Conservation (phyloP, 2,888 invertebrate genomes). For the Agrochola litura region DNA sequence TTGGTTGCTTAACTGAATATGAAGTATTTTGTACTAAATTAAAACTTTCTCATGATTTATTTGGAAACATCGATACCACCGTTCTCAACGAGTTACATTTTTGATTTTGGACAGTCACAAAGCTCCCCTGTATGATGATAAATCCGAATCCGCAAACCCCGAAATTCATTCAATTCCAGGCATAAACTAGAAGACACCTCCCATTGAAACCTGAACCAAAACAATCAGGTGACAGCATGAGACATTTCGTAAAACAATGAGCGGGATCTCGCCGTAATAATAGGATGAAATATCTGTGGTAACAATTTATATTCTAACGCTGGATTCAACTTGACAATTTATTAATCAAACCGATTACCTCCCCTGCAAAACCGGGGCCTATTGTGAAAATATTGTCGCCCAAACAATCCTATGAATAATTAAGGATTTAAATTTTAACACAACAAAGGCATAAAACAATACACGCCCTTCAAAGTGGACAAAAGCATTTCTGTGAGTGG, state of each 20-base stretch:
- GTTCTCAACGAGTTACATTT: not conserved
- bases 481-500: constrained; percentile 87
- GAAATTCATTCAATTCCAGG: constrained; percentile 69
- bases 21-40: no score
- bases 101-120: not conserved
- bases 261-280: constrained; percentile 86
- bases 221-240: constrained; percentile 90
- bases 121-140: constrained; percentile 26
- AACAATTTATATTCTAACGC: constrained; percentile 90
- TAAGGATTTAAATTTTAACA: constrained; percentile 90
- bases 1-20: not conserved
- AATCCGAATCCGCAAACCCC: constrained; percentile 51
- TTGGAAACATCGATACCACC: not conserved
- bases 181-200: constrained; percentile 74
- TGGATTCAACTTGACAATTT: constrained; percentile 91
- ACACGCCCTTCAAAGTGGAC: constrained; percentile 88
- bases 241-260: constrained; percentile 90
- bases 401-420: constrained; percentile 90
- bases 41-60: not conserved
- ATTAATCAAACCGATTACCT: constrained; percentile 91
- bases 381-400: constrained; percentile 90
- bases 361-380: constrained; percentile 85
- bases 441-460: constrained; percentile 90
- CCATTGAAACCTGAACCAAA: constrained; percentile 78
- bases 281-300: constrained; percentile 90